Evolutionary conservation across 2,888 invertebrate genomes (phyloP).

Genomic region (Callinectes sapidus): DNA sequence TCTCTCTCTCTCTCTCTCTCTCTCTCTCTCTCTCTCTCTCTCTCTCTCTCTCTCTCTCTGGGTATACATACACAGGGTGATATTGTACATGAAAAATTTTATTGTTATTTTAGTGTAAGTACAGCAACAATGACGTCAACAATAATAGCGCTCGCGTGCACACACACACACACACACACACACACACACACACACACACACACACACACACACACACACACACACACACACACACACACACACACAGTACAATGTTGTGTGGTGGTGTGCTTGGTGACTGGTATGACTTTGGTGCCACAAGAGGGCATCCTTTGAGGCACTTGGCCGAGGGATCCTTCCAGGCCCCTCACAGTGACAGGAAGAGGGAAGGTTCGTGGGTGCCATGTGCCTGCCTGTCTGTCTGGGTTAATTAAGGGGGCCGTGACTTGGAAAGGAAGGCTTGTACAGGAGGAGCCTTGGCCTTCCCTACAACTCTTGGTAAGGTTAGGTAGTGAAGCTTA

Average conservation of each 20-base stretch:
- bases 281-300: not conserved
- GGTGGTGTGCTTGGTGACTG: not conserved
- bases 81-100: not conserved
- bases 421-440: not conserved
- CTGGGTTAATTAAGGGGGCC: not conserved
- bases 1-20: not conserved
- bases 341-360: too few relatives aligned
- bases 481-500: too few relatives aligned
- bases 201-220: not conserved
- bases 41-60: not conserved
- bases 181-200: slow-evolving; percentile 1
- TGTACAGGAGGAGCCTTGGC: not conserved
- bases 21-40: not conserved
- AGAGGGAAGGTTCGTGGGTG: not conserved
- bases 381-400: not conserved
- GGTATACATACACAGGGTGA: not conserved
- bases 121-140: not conserved
- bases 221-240: not conserved
- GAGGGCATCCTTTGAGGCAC: not conserved
- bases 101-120: not conserved
- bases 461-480: too few relatives aligned
- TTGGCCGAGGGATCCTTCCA: too few relatives aligned
- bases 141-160: not conserved
- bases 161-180: not conserved
- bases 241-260: not conserved